These are phyloP conservation scores for Romanogobio albipinnatus DNA, from an alignment of 2,113 vertebrate species.

Conservation along the genomic window DNA sequence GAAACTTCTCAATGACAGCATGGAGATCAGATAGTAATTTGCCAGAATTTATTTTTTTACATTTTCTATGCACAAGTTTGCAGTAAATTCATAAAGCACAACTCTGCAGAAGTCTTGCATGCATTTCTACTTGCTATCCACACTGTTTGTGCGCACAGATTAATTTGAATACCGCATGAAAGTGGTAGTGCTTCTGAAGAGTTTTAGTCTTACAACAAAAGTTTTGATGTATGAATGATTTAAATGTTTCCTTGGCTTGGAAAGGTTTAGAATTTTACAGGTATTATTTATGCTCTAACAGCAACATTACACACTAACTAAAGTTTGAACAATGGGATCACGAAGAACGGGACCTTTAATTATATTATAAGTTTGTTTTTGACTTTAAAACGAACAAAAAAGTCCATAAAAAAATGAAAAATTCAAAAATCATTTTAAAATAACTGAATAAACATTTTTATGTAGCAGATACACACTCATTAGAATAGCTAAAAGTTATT, in stretches of 20 bases:
- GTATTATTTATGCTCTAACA: too few relatives aligned
- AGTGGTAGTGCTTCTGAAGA: neutral
- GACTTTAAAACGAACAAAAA: too few relatives aligned
- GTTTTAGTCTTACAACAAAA: neutral
- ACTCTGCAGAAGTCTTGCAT: conserved; percentile 33
- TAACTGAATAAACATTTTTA: neutral
- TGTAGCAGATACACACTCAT: neutral
- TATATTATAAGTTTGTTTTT: too few relatives aligned
- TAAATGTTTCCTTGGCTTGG: conserved; percentile 33
- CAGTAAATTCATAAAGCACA: conserved; percentile 28
- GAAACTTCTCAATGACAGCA: neutral
- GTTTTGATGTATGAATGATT: too few relatives aligned
- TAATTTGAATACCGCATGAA: neutral
- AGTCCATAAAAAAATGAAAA: too few relatives aligned
- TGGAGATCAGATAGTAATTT: conserved; percentile 15
- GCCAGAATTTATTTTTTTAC: conserved; percentile 2
- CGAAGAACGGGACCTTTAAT: too few relatives aligned
- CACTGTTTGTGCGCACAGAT: neutral
- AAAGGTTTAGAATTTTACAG: too few relatives aligned
- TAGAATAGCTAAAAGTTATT: neutral
- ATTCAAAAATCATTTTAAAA: neutral
- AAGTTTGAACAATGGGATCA: too few relatives aligned
- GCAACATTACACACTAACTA: too few relatives aligned
- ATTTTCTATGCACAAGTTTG: conserved; percentile 28
- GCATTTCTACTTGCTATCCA: conserved; percentile 36